phyloP scores from a whole-genome alignment of 1,140 invertebrate genomes.

The Leptinotarsa lineolata region DNA sequence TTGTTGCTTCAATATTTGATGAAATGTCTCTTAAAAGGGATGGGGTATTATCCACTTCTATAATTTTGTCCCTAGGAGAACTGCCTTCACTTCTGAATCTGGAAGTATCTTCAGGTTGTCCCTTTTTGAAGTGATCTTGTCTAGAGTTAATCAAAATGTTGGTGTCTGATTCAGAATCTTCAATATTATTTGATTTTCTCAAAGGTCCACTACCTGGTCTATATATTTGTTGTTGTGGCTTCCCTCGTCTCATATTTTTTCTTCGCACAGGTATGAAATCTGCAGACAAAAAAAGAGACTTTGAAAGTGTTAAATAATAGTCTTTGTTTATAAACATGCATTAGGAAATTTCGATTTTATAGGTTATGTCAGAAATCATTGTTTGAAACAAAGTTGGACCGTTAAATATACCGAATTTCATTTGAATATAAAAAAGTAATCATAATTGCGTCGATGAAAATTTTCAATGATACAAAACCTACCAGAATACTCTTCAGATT shows the following conservation, averaged over 20 bases:
- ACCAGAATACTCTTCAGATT: slow-evolving; percentile 38
- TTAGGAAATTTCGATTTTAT: slow-evolving; percentile 17
- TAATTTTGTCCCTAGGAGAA: slow-evolving; percentile 30
- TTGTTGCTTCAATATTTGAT: slow-evolving; percentile 49
- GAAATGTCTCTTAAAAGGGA: slow-evolving; percentile 30
- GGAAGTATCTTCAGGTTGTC: slow-evolving; percentile 22
- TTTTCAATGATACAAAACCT: slow-evolving; percentile 31
- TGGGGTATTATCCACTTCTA: slow-evolving; percentile 22
- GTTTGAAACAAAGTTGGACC: background rate
- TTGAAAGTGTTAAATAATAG: slow-evolving; percentile 1
- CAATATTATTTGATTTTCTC: slow-evolving; percentile 59
- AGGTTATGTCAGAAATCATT: slow-evolving; percentile 26
- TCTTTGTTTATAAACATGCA: slow-evolving; percentile 42
- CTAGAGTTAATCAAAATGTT: slow-evolving; percentile 43
- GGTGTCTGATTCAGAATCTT: slow-evolving; percentile 58
- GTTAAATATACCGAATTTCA: background rate
- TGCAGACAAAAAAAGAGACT: slow-evolving; percentile 23
- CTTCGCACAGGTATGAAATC: slow-evolving; percentile 35
- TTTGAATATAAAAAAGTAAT: background rate
- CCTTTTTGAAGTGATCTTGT: slow-evolving; percentile 27
- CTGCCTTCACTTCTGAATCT: slow-evolving; percentile 38
- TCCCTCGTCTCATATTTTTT: slow-evolving; percentile 52
- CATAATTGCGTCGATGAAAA: slow-evolving; percentile 19
- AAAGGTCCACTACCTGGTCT: slow-evolving; percentile 67
- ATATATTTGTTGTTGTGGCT: slow-evolving; percentile 62